Conservation (phyloP, 2,113 vertebrate species). For the Thermophis baileyi region DNA sequence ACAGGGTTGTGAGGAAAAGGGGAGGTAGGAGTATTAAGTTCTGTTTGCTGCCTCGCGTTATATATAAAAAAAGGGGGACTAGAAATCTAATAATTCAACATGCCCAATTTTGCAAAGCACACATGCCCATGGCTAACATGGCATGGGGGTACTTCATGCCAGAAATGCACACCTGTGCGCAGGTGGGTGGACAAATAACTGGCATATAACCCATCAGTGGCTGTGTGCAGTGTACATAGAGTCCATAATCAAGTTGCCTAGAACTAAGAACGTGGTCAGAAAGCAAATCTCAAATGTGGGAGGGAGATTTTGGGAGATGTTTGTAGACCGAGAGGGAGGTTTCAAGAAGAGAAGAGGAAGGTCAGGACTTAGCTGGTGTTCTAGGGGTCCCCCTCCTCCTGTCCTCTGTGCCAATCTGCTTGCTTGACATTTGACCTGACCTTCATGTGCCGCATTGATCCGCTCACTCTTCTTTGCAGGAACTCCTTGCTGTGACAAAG, state of each 20-base stretch:
- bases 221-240: too few species aligned
- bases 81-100: background rate
- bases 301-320: background rate
- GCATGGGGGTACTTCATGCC: background rate
- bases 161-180: background rate
- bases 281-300: background rate
- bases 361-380: background rate
- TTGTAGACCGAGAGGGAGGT: too few species aligned
- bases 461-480: background rate
- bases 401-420: background rate
- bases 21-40: background rate
- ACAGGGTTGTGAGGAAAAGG: background rate
- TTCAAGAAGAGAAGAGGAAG: background rate
- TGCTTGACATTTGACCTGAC: background rate
- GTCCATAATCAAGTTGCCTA: background rate
- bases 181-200: background rate
- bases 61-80: background rate
- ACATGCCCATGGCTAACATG: background rate
- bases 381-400: background rate
- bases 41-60: background rate
- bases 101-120: background rate
- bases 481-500: background rate
- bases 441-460: background rate
- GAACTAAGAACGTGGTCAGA: background rate
- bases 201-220: background rate